A percentile compares a stretch with the other conserved stretches of the same genome.
Evolutionary conservation across 2,797 vertebrate species (phyloP).

Genomic region (Poecilia wingei): DNA sequence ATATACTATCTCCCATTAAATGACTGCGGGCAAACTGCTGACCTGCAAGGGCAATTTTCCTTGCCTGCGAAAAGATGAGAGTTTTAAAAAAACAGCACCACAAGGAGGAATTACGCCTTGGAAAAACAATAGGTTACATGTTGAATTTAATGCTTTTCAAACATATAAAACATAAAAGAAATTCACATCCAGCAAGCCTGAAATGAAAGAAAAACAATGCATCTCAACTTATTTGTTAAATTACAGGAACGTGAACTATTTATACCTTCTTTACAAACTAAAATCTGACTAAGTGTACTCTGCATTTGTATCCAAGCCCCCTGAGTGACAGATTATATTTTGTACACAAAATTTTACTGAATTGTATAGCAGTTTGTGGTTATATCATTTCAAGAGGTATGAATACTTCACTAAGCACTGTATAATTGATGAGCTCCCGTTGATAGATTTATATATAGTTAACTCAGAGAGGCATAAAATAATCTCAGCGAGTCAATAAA

Average conservation of each 20-base stretch:
- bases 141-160: background rate
- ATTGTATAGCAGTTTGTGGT: background rate
- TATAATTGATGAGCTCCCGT: slow-evolving; percentile 1
- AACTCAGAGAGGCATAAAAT: background rate
- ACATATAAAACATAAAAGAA: background rate
- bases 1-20: slow-evolving; percentile 92
- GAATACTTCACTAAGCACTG: background rate
- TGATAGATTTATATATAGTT: background rate
- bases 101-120: background rate
- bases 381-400: background rate
- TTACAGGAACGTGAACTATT: background rate
- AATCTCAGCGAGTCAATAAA: background rate
- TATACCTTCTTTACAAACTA: background rate
- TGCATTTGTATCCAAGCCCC: background rate
- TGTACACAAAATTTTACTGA: background rate
- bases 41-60: slow-evolving; percentile 88
- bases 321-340: background rate
- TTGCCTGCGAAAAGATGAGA: slow-evolving; percentile 78
- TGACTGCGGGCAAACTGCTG: slow-evolving; percentile 91
- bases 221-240: background rate
- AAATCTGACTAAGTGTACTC: background rate
- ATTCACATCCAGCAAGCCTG: background rate
- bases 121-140: background rate
- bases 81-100: background rate
- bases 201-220: background rate